Conservation (phyloP, 64 coral and sea anemone genomes). For the Porites lutea region DNA sequence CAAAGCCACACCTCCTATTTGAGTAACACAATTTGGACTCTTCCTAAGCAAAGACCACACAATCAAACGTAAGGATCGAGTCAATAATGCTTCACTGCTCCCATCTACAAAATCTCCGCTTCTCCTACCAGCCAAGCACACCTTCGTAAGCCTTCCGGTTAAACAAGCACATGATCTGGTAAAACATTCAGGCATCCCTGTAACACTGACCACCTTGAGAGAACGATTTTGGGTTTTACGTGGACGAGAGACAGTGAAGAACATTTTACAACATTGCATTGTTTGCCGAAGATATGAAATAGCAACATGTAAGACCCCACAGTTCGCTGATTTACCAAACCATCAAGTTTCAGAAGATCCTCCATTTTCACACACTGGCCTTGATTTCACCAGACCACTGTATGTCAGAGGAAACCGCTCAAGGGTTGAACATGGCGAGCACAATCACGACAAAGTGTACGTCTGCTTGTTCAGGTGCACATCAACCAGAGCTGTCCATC, state of each 20-base stretch:
- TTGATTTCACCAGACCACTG: slow-evolving; percentile 25
- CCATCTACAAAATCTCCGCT: background rate
- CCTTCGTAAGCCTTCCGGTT: background rate
- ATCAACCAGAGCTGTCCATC: no score
- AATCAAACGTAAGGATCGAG: slow-evolving; percentile 10
- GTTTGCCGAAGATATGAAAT: slow-evolving; percentile 14
- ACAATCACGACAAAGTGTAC: no score
- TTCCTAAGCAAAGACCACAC: background rate
- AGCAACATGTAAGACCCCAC: background rate
- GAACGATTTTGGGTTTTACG: background rate
- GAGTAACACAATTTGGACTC: slow-evolving; percentile 21
- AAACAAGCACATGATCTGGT: background rate
- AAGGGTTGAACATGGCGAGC: no score
- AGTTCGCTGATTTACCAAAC: background rate
- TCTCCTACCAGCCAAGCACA: slow-evolving; percentile 17
- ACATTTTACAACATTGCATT: slow-evolving; percentile 3
- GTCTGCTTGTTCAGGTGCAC: no score
- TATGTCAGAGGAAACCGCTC: background rate
- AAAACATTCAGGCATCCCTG: slow-evolving; percentile 7
- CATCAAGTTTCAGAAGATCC: background rate
- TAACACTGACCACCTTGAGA: background rate
- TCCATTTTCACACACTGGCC: background rate
- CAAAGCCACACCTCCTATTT: background rate
- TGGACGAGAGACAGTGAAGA: slow-evolving; percentile 36
- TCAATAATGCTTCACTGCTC: background rate